Conservation (phyloP, 2,888 invertebrate genomes). For the Prenolepis imparis region DNA sequence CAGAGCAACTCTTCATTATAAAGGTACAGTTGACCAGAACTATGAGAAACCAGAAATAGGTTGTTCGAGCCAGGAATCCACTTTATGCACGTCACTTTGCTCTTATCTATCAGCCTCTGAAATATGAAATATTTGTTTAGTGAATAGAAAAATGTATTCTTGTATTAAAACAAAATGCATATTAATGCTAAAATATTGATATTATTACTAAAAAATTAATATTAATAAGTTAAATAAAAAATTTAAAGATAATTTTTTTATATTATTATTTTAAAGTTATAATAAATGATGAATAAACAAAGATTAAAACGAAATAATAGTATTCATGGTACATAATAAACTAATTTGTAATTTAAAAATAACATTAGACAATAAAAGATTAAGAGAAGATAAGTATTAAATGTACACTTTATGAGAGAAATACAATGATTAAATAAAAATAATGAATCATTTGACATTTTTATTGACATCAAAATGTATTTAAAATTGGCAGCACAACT, state of each 20-base stretch:
- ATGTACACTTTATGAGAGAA: background rate
- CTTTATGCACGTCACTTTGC: conserved; percentile 97
- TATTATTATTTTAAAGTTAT: background rate
- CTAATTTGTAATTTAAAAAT: background rate
- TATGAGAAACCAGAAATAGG: conserved; percentile 97
- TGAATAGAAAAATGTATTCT: background rate
- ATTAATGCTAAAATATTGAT: background rate
- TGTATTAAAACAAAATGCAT: background rate
- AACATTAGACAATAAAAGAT: background rate
- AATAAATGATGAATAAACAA: background rate
- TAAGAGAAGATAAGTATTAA: background rate
- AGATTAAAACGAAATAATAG: conserved; percentile 18
- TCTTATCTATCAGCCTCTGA: conserved; percentile 97
- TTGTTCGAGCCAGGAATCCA: conserved; percentile 99
- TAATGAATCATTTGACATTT: background rate
- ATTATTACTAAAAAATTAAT: background rate
- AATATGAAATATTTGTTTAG: conserved; percentile 80
- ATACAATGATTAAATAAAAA: background rate
- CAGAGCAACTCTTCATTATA: conserved; percentile 98
- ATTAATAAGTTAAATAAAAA: background rate
- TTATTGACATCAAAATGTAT: conserved; percentile 15
- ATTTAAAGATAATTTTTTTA: conserved; percentile 9
- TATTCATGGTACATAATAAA: background rate
- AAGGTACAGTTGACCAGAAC: conserved; percentile 98
- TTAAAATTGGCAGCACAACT: conserved; percentile 2